Evolutionary conservation across 2,888 invertebrate genomes (phyloP).

Genomic region (Drosophila peninsularis): DNA sequence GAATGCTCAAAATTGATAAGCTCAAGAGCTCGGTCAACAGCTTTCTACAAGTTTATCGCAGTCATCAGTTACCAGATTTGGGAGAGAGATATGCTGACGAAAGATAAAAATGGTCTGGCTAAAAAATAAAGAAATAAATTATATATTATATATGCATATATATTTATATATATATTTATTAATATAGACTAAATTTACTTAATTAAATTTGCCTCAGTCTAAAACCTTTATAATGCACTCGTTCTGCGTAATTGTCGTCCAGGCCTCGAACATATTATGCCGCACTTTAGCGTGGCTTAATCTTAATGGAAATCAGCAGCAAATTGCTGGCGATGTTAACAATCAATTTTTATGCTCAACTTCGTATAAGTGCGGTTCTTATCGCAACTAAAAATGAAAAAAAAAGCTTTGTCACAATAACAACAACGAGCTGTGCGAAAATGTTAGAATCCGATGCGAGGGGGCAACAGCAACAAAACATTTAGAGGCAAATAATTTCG

Average conservation of each 20-base stretch:
- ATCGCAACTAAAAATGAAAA: conserved; percentile 28
- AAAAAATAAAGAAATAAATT: no score
- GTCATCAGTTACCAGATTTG: not conserved
- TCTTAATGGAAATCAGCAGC: conserved; percentile 64
- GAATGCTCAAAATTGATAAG: conserved; percentile 1
- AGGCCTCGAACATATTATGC: conserved; percentile 21
- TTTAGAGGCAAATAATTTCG: conserved; percentile 80
- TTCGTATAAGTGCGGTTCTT: conserved; percentile 36
- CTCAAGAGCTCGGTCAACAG: not conserved
- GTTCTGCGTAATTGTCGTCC: conserved; percentile 19
- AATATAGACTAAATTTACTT: not conserved
- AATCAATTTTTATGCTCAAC: conserved; percentile 64
- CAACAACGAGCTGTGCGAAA: conserved; percentile 31
- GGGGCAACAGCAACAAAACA: conserved; percentile 65
- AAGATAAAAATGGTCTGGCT: no score
- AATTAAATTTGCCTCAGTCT: not conserved
- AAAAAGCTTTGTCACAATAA: conserved; percentile 15
- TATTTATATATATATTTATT: not conserved
- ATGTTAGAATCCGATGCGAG: conserved; percentile 18
- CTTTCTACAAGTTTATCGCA: conserved; percentile 1
- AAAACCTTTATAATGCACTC: not conserved
- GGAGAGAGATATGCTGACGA: not conserved
- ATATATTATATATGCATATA: no score
- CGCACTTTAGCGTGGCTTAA: conserved; percentile 40
- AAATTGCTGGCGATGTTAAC: conserved; percentile 69